Percentiles rank a stretch among this genome's conserved stretches.
Conservation (phyloP, 2,113 vertebrate genomes). For the Epinephelus fuscoguttatus region DNA sequence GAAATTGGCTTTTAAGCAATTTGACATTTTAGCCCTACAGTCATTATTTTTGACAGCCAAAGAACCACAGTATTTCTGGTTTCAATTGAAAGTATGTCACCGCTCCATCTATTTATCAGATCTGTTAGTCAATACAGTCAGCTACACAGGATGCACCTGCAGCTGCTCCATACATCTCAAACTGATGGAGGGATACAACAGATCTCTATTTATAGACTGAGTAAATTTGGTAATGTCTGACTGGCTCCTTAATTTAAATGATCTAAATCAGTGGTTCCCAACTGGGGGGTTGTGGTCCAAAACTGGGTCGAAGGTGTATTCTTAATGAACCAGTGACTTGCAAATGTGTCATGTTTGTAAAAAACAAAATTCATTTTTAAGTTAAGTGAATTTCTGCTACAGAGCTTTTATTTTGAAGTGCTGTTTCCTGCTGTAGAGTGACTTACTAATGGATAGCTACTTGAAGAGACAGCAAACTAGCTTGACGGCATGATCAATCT, state of each 20-base stretch:
- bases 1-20: not conserved
- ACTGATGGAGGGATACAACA: not conserved
- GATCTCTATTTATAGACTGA: not conserved
- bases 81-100: not conserved
- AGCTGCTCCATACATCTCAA: not conserved
- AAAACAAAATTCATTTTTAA: no score
- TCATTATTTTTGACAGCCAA: not conserved
- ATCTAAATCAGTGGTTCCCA: not conserved
- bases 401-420: no score
- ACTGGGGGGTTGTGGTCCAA: no score
- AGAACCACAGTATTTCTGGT: slow-evolving; percentile 5
- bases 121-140: slow-evolving; percentile 9
- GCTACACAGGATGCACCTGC: not conserved
- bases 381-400: no score
- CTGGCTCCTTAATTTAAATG: no score
- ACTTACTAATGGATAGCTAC: no score
- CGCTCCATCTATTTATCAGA: not conserved
- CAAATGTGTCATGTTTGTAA: no score
- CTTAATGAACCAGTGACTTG: no score
- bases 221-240: not conserved
- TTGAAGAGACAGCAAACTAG: no score
- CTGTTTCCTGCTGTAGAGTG: no score
- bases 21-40: slow-evolving; percentile 10
- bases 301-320: no score
- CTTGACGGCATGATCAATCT: no score